Conservation (phyloP, 2,888 invertebrate genomes). For the Cosmopolites sordidus region DNA sequence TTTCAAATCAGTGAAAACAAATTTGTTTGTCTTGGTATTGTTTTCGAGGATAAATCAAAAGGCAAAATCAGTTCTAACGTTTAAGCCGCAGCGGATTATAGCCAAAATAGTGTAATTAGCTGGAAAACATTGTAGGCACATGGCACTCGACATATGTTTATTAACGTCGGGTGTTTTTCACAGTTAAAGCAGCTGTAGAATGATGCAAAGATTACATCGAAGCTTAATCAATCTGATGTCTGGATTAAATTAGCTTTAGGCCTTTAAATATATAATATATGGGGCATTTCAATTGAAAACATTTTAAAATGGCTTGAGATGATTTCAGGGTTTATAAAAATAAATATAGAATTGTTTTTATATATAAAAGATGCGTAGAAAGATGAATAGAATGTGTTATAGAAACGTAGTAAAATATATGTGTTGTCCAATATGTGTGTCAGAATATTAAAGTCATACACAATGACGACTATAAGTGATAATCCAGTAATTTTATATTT, state of each 20-base stretch:
- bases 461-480: too few species aligned
- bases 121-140: slow-evolving; percentile 13
- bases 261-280: too few species aligned
- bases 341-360: too few species aligned
- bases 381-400: too few species aligned
- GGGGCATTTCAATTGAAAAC: too few species aligned
- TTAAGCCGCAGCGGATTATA: not conserved
- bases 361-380: too few species aligned
- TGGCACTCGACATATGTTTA: slow-evolving; percentile 23
- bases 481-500: too few species aligned
- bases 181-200: slow-evolving; percentile 14
- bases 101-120: slow-evolving; percentile 19
- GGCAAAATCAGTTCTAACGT: not conserved
- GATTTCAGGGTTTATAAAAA: too few species aligned
- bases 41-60: not conserved
- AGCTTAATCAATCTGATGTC: slow-evolving; percentile 17
- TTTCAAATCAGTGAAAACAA: not conserved
- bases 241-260: slow-evolving; percentile 8
- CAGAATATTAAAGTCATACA: too few species aligned
- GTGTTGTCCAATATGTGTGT: too few species aligned
- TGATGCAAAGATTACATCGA: slow-evolving; percentile 17
- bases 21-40: not conserved
- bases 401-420: too few species aligned
- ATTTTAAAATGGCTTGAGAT: too few species aligned
- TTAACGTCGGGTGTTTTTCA: slow-evolving; percentile 20